These are phyloP conservation scores for Hemibates koningsi DNA, from an alignment of 2,113 vertebrate genomes.

Conservation along the genomic window DNA sequence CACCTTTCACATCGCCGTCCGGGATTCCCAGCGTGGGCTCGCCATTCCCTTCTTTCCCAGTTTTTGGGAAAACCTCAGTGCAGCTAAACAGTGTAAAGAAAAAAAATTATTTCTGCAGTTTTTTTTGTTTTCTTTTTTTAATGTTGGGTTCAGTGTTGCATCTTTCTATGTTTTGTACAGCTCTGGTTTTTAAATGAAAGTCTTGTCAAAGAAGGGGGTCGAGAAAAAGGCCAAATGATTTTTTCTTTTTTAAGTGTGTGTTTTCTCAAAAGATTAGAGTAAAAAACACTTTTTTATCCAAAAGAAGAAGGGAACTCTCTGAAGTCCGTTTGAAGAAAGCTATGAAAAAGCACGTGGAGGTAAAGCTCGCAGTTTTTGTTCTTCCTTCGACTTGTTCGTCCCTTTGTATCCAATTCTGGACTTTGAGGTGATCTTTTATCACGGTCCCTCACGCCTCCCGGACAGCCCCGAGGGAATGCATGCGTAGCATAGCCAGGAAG, in stretches of 20 bases:
- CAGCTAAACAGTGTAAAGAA: slow-evolving; percentile 57
- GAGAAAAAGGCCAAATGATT: slow-evolving; percentile 12
- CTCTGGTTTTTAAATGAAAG: slow-evolving; percentile 50
- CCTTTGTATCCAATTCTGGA: slow-evolving; percentile 28
- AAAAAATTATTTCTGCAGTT: slow-evolving; percentile 11
- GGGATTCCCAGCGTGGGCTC: slow-evolving; percentile 32
- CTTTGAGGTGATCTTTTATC: slow-evolving; percentile 17
- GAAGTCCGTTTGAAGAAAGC: neutral
- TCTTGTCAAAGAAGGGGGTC: slow-evolving; percentile 27
- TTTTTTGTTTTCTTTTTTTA: slow-evolving; percentile 13
- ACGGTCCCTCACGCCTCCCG: neutral
- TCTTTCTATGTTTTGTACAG: slow-evolving; percentile 59
- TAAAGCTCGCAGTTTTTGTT: slow-evolving; percentile 26
- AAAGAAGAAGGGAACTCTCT: slow-evolving; percentile 31
- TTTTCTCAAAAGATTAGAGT: slow-evolving; percentile 15
- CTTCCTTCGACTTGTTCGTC: slow-evolving; percentile 19
- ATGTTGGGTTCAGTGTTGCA: slow-evolving; percentile 44
- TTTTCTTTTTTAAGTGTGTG: neutral
- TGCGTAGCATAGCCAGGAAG: neutral
- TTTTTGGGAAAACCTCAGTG: slow-evolving; percentile 33
- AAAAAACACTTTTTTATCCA: slow-evolving; percentile 1
- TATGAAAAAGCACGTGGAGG: neutral
- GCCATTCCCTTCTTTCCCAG: slow-evolving; percentile 42
- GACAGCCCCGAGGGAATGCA: slow-evolving; percentile 14
- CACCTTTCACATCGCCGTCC: neutral